Evolutionary conservation across 2,113 vertebrate species (phyloP).

Genomic region (Eolophus roseicapilla): DNA sequence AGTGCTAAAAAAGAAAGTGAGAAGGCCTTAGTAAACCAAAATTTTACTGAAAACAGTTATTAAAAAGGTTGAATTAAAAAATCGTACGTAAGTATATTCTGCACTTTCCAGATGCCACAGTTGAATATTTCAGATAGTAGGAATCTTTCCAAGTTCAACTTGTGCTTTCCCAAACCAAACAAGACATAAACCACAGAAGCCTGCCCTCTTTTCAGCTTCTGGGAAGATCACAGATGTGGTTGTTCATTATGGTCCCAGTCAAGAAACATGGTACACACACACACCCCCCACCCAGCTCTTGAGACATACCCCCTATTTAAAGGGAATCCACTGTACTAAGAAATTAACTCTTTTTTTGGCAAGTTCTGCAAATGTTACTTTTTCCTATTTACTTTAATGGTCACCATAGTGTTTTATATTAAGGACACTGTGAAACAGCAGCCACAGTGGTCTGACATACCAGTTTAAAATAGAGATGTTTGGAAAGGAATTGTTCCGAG

Average conservation of each 20-base stretch:
- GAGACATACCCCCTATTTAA: neutral
- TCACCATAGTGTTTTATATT: neutral
- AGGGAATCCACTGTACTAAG: neutral
- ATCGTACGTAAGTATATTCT: neutral
- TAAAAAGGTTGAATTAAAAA: neutral
- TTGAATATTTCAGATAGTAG: neutral
- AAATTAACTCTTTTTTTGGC: neutral
- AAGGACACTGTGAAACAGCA: neutral
- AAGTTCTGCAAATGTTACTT: neutral
- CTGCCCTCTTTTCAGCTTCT: neutral
- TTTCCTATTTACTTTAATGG: conserved; percentile 1
- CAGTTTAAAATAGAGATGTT: conserved; percentile 16
- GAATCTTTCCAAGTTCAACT: conserved; percentile 31
- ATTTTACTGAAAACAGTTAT: neutral
- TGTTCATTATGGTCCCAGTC: neutral
- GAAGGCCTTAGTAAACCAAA: neutral
- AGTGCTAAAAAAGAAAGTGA: neutral
- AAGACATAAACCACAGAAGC: conserved; percentile 21
- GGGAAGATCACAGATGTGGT: neutral
- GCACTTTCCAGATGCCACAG: neutral
- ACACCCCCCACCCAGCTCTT: neutral
- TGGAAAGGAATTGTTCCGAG: neutral
- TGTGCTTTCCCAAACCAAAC: conserved; percentile 35
- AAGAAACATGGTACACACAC: neutral
- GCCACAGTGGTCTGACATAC: neutral